These are phyloP conservation scores for Labrus mixtus DNA, from an alignment of 2,113 vertebrate genomes.

Conservation along the genomic window DNA sequence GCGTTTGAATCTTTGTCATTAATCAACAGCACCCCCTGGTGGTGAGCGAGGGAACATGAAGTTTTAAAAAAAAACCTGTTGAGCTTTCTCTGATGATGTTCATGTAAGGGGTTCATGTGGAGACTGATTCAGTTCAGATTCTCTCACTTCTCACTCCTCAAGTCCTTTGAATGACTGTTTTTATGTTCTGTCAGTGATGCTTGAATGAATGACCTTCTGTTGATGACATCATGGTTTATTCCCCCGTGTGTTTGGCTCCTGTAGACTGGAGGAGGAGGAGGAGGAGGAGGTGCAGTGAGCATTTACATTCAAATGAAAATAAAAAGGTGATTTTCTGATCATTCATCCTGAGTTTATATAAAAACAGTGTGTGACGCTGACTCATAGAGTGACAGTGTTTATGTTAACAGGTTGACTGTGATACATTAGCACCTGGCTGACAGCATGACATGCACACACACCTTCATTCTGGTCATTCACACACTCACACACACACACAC, in stretches of 20 bases:
- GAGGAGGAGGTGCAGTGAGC: no score
- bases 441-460: not conserved
- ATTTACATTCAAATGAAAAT: no score
- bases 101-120: no score
- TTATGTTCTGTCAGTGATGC: no score
- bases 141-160: not conserved
- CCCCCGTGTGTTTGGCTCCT: no score
- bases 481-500: constrained; percentile 10
- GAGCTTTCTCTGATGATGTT: not conserved
- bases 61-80: constrained; percentile 16
- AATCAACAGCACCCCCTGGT: constrained; percentile 35
- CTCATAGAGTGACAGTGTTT: constrained; percentile 27
- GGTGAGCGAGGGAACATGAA: not conserved
- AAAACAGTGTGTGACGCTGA: constrained; percentile 28
- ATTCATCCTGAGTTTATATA: constrained; percentile 12
- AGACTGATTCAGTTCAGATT: not conserved
- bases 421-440: constrained; percentile 38
- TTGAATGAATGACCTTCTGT: no score
- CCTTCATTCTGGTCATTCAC: not conserved
- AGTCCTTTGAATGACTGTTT: not conserved
- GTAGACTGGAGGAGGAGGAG: no score
- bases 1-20: not conserved
- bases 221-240: no score
- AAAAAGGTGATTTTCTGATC: constrained; percentile 17
- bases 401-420: constrained; percentile 30